phyloP scores from a whole-genome alignment of 2,888 invertebrate species.

The Tenthredo mesomela region DNA sequence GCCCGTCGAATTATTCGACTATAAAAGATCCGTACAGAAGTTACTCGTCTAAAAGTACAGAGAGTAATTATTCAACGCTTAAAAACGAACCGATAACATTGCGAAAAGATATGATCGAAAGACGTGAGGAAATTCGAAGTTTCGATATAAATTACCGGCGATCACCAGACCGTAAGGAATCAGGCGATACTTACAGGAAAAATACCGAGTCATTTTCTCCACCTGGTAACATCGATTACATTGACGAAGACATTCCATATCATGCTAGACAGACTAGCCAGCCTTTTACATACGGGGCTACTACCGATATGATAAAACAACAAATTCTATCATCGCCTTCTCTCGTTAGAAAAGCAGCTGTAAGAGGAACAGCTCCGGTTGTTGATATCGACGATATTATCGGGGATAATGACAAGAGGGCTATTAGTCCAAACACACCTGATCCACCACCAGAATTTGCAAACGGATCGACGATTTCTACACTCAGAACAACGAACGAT shows the following conservation, averaged over 20 bases:
- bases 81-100: slow-evolving; percentile 66
- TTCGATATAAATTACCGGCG: slow-evolving; percentile 68
- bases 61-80: slow-evolving; percentile 71
- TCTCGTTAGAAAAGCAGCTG: slow-evolving; percentile 87
- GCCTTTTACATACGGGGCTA: slow-evolving; percentile 93
- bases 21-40: slow-evolving; percentile 74
- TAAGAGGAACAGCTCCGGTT: slow-evolving; percentile 72
- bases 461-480: slow-evolving; percentile 58
- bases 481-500: slow-evolving; percentile 3
- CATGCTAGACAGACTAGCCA: slow-evolving; percentile 94
- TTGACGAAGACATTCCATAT: slow-evolving; percentile 89
- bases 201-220: slow-evolving; percentile 72
- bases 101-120: slow-evolving; percentile 64
- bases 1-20: slow-evolving; percentile 71
- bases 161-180: slow-evolving; percentile 67
- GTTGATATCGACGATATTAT: slow-evolving; percentile 75
- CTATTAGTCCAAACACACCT: slow-evolving; percentile 69
- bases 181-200: slow-evolving; percentile 60
- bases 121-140: slow-evolving; percentile 51
- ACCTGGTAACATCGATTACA: slow-evolving; percentile 79
- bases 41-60: slow-evolving; percentile 67
- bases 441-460: slow-evolving; percentile 73
- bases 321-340: slow-evolving; percentile 91
- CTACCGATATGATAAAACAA: slow-evolving; percentile 85
- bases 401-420: slow-evolving; percentile 66